Evolutionary conservation across 2,888 invertebrate genomes (phyloP).

Genomic region (Trichogramma dendrolimi): DNA sequence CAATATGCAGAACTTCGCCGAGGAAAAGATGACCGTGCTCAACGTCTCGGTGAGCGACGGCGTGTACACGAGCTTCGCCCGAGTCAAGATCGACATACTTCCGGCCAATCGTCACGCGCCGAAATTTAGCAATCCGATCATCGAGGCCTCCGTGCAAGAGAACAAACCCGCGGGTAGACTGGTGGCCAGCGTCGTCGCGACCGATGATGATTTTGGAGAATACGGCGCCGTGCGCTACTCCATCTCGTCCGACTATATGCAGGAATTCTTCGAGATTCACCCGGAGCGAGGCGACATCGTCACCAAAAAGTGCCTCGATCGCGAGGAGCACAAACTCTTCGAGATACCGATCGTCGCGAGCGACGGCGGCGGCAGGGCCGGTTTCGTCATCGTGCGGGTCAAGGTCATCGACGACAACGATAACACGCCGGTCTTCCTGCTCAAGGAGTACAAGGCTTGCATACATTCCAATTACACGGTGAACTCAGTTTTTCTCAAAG

Average conservation of each 20-base stretch:
- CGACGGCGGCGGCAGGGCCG: slow-evolving; percentile 76
- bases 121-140: slow-evolving; percentile 69
- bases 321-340: slow-evolving; percentile 67
- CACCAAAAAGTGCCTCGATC: slow-evolving; percentile 67
- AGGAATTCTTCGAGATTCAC: slow-evolving; percentile 71
- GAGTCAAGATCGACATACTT: slow-evolving; percentile 72
- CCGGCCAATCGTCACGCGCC: slow-evolving; percentile 79
- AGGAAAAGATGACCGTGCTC: slow-evolving; percentile 64
- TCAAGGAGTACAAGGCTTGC: slow-evolving; percentile 73
- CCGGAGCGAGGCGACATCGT: slow-evolving; percentile 67
- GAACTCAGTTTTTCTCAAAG: slow-evolving; percentile 60
- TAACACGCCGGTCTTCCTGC: slow-evolving; percentile 71
- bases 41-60: slow-evolving; percentile 96
- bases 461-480: slow-evolving; percentile 61
- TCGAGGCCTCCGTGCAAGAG: slow-evolving; percentile 77
- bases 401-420: slow-evolving; percentile 81
- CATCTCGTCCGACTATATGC: slow-evolving; percentile 70
- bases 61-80: slow-evolving; percentile 84
- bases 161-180: slow-evolving; percentile 73
- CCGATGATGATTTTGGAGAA: slow-evolving; percentile 77
- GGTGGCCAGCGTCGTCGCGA: slow-evolving; percentile 71
- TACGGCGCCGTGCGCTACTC: slow-evolving; percentile 72
- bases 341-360: slow-evolving; percentile 77
- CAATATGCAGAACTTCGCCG: slow-evolving; percentile 70
- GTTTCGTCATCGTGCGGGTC: slow-evolving; percentile 72